phyloP scores from a whole-genome alignment of 2,888 invertebrate genomes.

The Nomada goodeniana region DNA sequence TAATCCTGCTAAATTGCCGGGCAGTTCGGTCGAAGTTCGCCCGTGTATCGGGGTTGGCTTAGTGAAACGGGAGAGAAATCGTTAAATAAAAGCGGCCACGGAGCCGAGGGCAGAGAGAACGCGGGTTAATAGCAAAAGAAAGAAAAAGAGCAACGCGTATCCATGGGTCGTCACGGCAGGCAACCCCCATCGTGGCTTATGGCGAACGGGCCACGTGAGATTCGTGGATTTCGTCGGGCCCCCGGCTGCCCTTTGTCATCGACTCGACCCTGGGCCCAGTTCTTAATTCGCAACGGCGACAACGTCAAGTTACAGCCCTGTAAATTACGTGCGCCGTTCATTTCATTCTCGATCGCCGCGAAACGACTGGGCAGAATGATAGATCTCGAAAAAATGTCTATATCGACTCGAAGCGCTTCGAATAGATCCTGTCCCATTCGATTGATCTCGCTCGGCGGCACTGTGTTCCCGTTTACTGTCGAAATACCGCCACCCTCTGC shows the following conservation, averaged over 20 bases:
- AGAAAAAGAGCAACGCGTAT: conserved; percentile 63
- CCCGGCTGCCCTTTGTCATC: conserved; percentile 63
- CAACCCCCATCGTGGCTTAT: conserved; percentile 67
- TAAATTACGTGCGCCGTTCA: conserved; percentile 27
- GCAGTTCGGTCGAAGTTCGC: conserved; percentile 38
- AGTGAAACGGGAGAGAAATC: conserved; percentile 72
- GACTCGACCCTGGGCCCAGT: conserved; percentile 42
- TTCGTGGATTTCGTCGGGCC: conserved; percentile 74
- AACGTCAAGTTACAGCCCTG: conserved; percentile 37
- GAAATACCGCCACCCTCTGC: too few relatives aligned
- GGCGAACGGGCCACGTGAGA: conserved; percentile 72
- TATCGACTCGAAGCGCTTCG: neutral
- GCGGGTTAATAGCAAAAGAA: conserved; percentile 41
- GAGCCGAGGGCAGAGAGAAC: conserved; percentile 44
- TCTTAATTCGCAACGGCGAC: conserved; percentile 61
- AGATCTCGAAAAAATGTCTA: neutral
- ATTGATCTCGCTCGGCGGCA: neutral
- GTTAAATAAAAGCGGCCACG: conserved; percentile 69
- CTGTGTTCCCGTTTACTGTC: too few relatives aligned
- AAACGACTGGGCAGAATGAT: neutral
- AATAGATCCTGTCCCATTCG: neutral
- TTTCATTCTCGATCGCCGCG: neutral
- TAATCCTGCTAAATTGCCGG: conserved; percentile 66
- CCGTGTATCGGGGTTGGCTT: conserved; percentile 53
- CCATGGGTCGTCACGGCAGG: conserved; percentile 71